Percentiles rank a stretch among this genome's conserved stretches.
These are phyloP conservation scores for Alentia gelatinosa DNA, from an alignment of 2,888 invertebrate genomes.

Conservation along the genomic window DNA sequence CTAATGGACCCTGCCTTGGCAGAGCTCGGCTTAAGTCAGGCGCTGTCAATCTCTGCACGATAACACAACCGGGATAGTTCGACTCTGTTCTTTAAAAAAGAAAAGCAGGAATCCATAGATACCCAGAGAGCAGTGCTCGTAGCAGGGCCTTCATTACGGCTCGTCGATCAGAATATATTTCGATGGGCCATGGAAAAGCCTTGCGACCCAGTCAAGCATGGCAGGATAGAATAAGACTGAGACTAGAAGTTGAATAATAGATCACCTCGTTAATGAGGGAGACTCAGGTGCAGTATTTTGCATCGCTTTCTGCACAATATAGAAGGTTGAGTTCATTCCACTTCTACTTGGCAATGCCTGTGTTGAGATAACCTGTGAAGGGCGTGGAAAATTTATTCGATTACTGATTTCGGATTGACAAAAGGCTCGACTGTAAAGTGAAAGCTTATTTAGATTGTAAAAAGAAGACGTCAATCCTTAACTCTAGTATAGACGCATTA, in stretches of 20 bases:
- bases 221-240: background rate
- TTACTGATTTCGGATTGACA: too few relatives aligned
- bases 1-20: too few relatives aligned
- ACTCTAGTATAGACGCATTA: background rate
- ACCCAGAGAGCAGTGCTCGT: background rate
- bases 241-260: background rate
- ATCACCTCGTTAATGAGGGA: background rate
- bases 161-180: background rate
- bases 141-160: background rate
- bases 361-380: too few relatives aligned
- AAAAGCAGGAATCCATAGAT: too few relatives aligned
- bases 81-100: too few relatives aligned
- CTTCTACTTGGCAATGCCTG: too few relatives aligned
- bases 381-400: too few relatives aligned
- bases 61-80: too few relatives aligned
- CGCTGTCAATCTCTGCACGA: background rate
- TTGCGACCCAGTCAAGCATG: background rate
- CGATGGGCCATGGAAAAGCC: background rate
- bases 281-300: background rate
- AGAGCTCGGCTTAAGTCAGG: background rate
- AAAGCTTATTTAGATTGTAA: background rate
- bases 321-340: too few relatives aligned
- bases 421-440: background rate
- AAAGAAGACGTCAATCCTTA: background rate
- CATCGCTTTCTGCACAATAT: too few relatives aligned